phyloP scores from a whole-genome alignment of 2,797 vertebrate species.

The Phoxinus dragarum region DNA sequence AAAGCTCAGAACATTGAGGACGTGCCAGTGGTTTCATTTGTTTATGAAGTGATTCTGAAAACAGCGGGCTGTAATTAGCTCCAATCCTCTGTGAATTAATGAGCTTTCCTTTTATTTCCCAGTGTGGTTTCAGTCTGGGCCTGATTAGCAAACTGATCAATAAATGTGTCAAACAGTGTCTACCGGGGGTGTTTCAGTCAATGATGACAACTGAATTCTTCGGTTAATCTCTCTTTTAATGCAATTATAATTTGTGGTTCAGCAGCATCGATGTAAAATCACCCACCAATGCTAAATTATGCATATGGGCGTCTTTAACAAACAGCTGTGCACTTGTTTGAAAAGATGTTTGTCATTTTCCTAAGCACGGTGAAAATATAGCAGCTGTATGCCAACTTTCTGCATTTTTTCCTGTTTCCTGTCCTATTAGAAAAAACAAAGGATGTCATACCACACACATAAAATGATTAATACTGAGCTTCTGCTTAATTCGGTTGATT shows the following conservation, averaged over 20 bases:
- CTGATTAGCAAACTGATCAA: slow-evolving; percentile 44
- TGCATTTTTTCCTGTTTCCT: not conserved
- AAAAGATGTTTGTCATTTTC: not conserved
- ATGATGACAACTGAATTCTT: slow-evolving; percentile 14
- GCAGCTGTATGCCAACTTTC: not conserved
- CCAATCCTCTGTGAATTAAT: slow-evolving; percentile 40
- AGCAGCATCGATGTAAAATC: slow-evolving; percentile 2
- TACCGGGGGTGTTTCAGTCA: slow-evolving; percentile 10
- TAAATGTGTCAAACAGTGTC: slow-evolving; percentile 29
- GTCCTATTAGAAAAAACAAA: not conserved
- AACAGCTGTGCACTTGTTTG: slow-evolving; percentile 6
- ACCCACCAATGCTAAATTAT: slow-evolving; percentile 5
- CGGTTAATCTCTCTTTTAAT: slow-evolving; percentile 18
- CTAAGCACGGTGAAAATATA: not conserved
- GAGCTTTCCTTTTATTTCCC: slow-evolving; percentile 29
- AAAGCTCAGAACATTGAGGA: not conserved
- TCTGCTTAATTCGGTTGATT: not conserved
- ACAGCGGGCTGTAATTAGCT: slow-evolving; percentile 30
- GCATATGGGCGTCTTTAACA: not conserved
- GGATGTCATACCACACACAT: slow-evolving; percentile 16
- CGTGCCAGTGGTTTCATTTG: slow-evolving; percentile 22
- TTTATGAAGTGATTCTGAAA: slow-evolving; percentile 27
- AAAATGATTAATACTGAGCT: slow-evolving; percentile 29
- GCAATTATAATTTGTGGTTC: slow-evolving; percentile 18
- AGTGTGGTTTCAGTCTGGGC: slow-evolving; percentile 19